These are phyloP conservation scores for Engraulis encrasicolus DNA, from an alignment of 2,113 vertebrate genomes.

Conservation along the genomic window DNA sequence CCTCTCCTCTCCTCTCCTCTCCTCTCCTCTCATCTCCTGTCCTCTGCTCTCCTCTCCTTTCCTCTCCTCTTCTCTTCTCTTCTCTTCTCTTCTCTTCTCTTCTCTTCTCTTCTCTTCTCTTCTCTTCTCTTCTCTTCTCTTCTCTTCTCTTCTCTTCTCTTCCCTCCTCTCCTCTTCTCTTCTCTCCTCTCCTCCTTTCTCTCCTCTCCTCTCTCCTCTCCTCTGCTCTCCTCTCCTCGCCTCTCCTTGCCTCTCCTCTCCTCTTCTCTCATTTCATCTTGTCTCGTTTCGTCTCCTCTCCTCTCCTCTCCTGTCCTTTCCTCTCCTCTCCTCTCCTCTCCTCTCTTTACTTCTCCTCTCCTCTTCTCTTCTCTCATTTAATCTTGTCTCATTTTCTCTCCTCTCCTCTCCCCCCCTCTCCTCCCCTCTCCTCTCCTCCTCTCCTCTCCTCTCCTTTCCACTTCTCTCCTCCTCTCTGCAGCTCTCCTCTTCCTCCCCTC, in stretches of 20 bases:
- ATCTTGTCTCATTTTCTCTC: neutral
- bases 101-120: neutral
- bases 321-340: neutral
- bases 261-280: constrained; percentile 17
- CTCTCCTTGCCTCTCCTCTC: neutral
- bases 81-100: neutral
- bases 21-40: too few species aligned
- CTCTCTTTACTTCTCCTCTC: neutral
- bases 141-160: constrained; percentile 39
- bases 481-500: neutral
- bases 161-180: neutral
- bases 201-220: neutral
- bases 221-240: neutral
- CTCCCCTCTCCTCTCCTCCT: neutral
- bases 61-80: neutral
- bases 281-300: constrained; percentile 36
- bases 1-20: constrained; percentile 17
- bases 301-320: constrained; percentile 21
- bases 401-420: neutral
- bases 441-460: constrained; percentile 38
- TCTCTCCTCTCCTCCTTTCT: neutral
- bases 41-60: neutral
- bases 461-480: neutral
- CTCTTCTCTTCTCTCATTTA: neutral
- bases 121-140: constrained; percentile 18